Conservation (phyloP, 2,113 vertebrate genomes). For the Myrmecobius fasciatus region DNA sequence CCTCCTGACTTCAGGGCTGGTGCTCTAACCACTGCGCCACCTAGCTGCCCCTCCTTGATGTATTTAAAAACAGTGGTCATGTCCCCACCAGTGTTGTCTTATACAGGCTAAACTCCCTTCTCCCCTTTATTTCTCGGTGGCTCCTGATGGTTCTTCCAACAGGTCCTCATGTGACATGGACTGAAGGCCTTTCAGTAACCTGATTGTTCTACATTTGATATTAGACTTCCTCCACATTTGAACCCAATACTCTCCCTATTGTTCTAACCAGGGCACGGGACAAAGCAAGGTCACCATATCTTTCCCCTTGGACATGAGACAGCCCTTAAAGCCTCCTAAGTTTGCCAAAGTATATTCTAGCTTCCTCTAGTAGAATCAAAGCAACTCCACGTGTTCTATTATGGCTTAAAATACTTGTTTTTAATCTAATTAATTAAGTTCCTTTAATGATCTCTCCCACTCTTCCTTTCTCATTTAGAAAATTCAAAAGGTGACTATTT, state of each 20-base stretch:
- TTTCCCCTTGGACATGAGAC: neutral
- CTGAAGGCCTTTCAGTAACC: neutral
- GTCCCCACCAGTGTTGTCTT: neutral
- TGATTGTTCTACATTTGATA: too few relatives aligned
- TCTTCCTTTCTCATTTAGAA: constrained; percentile 1
- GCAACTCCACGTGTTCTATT: constrained; percentile 30
- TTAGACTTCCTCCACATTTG: neutral
- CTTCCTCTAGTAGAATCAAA: constrained; percentile 8
- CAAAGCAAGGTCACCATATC: neutral
- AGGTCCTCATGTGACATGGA: neutral
- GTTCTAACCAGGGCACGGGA: neutral
- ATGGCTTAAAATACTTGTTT: constrained; percentile 48
- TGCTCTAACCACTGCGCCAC: too few relatives aligned
- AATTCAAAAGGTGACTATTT: constrained; percentile 14
- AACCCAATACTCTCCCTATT: neutral
- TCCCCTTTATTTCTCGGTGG: neutral
- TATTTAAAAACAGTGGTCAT: neutral
- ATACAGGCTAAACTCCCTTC: neutral
- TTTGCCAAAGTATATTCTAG: neutral
- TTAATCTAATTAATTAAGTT: constrained; percentile 2
- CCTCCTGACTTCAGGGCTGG: too few relatives aligned
- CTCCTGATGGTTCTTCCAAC: neutral
- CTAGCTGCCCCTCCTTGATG: too few relatives aligned
- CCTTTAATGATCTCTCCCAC: neutral
- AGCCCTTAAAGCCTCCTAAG: neutral